A percentile compares a stretch with the other conserved stretches of the same genome.
Evolutionary conservation across 2,113 vertebrate species (phyloP).

Genomic region (Stictonetta naevosa): DNA sequence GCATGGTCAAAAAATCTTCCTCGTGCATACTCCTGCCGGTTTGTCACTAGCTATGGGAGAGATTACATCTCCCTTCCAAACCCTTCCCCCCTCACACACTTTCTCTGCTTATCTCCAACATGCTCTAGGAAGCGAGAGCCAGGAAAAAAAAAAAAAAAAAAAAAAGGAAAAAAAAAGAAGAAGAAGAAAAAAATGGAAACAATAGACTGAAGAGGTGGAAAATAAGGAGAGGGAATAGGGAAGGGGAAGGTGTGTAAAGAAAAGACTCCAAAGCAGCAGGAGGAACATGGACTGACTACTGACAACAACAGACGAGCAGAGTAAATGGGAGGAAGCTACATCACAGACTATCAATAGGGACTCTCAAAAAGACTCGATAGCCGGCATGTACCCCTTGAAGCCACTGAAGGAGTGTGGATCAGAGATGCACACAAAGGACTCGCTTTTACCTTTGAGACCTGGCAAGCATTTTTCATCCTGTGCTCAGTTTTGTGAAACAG

Average conservation of each 20-base stretch:
- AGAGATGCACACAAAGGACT: constrained; percentile 6
- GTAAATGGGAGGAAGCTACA: neutral
- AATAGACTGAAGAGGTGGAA: neutral
- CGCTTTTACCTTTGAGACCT: constrained; percentile 7
- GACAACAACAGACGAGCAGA: neutral
- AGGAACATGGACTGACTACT: neutral
- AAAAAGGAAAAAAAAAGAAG: neutral
- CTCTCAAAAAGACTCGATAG: neutral
- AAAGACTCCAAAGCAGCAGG: neutral
- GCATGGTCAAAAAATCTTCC: neutral
- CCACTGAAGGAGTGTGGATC: neutral
- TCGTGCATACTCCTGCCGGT: neutral
- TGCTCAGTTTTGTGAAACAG: constrained; percentile 31
- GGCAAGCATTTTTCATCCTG: constrained; percentile 34
- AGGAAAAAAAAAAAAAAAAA: neutral
- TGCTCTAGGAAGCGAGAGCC: neutral
- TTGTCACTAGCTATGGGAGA: neutral
- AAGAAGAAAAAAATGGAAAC: neutral
- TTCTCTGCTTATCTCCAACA: neutral
- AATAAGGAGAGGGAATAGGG: neutral
- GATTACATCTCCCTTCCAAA: neutral
- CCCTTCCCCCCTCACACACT: neutral
- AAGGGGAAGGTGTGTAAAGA: neutral
- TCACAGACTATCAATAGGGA: neutral
- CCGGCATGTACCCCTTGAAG: neutral